Base-by-base conservation (phyloP, 2,797 vertebrate species). In the Girardinus metallicus region DNA sequence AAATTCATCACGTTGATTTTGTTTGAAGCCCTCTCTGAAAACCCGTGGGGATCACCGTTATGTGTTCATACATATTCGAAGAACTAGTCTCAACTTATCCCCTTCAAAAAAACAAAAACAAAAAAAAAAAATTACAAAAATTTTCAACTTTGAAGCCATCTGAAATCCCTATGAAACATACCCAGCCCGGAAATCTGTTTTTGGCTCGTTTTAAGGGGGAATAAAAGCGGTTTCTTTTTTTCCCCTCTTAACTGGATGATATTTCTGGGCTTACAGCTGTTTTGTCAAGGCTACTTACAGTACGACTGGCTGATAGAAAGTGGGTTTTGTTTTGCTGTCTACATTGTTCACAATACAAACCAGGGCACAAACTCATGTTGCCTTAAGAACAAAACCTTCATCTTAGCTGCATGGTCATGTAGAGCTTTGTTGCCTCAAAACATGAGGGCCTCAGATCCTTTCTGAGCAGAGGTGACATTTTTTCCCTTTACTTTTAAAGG, bases 141-240 rank as follows among this genome's bases (percentile, higher is more conserved):
- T 78, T 77, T 36, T 77, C 57, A 83, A 31, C 78, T n/a, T 68
- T 77, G 78, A 75, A 39, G 74, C 75, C 85, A n/a, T 87, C 83
- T 82, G 26, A 80, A 89, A 74, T 83, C 60, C 79, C 83, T 53
- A 34, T 41, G 66, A 80, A 86, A 82, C 49, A 81, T 79, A 83
- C 80, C 85, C 80, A 78, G 74, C 47, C 83, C 84, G 83, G 85
- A 51, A 76, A 82, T 80, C 44, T 16, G 77, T 85, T 85, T 41
- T 55, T 7, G 2, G 55, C 73, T 76, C 80, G 12, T 29, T n/a
- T 18, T 31, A 62, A 62, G 51, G 68, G 46, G 68, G 78, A 74
- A 81, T 36, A 75, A 78, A 81, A 73, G 31, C 74, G 53, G 74
- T 83, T 89, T 55, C 11, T 75, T 79, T 47, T 34, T 9, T 9